Conservation (phyloP, 1,140 invertebrate species). For the Lordiphosa collinella region DNA sequence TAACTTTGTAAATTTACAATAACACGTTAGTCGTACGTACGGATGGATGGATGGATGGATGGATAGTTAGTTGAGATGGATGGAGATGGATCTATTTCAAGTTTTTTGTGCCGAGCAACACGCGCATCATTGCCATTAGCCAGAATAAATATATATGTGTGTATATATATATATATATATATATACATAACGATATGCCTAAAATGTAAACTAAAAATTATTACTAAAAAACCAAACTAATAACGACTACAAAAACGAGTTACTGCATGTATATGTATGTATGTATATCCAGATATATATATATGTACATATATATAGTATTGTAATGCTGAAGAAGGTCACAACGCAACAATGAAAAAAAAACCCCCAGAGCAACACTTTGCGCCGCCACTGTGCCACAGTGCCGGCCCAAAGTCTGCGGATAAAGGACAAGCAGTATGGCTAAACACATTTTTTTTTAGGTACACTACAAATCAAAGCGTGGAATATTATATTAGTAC, state of each 20-base stretch:
- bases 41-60: too few species aligned
- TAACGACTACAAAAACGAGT: too few species aligned
- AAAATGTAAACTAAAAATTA: not conserved
- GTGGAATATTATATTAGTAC: conserved; percentile 72
- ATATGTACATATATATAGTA: conserved; percentile 63
- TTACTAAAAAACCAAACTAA: too few species aligned
- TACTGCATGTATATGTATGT: conserved; percentile 11
- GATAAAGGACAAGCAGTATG: conserved; percentile 15
- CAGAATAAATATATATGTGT: conserved; percentile 62
- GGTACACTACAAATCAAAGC: conserved; percentile 73
- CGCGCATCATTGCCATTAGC: conserved; percentile 77
- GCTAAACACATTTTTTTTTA: conserved; percentile 61
- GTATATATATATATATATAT: conserved; percentile 31
- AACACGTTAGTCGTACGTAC: conserved; percentile 18
- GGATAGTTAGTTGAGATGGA: not conserved
- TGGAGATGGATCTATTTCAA: conserved; percentile 58
- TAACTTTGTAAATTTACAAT: conserved; percentile 59
- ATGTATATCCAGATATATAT: conserved; percentile 8
- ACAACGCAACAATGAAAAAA: conserved; percentile 66
- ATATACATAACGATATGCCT: conserved; percentile 33
- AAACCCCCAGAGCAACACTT: conserved; percentile 14
- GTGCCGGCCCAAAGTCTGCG: conserved; percentile 34
- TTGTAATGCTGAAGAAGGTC: conserved; percentile 75
- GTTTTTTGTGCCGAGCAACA: conserved; percentile 74
- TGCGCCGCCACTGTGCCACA: conserved; percentile 32